phyloP scores from a whole-genome alignment of 2,888 invertebrate species.

The Diplolepis rosae region DNA sequence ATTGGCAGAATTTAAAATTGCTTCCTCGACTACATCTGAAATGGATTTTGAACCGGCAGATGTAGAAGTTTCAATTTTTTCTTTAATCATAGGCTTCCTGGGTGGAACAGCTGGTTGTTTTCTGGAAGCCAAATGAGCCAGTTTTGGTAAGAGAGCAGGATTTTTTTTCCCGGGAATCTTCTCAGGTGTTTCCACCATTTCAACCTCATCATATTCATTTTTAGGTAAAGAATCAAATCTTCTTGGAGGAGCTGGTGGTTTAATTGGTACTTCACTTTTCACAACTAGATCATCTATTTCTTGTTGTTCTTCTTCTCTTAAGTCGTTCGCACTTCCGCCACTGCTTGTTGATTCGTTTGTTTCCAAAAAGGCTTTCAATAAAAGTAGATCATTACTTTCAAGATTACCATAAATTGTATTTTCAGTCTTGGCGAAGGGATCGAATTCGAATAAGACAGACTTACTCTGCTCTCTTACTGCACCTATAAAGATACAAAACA shows the following conservation, averaged over 20 bases:
- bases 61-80: constrained; percentile 51
- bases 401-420: constrained; percentile 67
- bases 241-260: constrained; percentile 79
- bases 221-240: constrained; percentile 80
- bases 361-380: constrained; percentile 81
- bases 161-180: constrained; percentile 52
- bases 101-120: constrained; percentile 69
- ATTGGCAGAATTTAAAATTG: constrained; percentile 28
- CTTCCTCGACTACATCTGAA: constrained; percentile 27
- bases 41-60: constrained; percentile 44
- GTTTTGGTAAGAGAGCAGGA: constrained; percentile 64
- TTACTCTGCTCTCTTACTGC: constrained; percentile 58
- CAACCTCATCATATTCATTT: constrained; percentile 71
- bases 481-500: constrained; percentile 64
- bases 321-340: constrained; percentile 70
- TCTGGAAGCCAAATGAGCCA: constrained; percentile 60
- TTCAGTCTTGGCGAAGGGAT: constrained; percentile 58
- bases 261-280: constrained; percentile 55
- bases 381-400: constrained; percentile 78
- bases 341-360: constrained; percentile 82
- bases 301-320: constrained; percentile 72
- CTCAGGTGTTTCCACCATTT: constrained; percentile 51
- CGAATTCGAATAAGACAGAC: constrained; percentile 64
- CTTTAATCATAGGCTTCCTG: constrained; percentile 49
- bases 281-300: constrained; percentile 59